Conservation (phyloP, 2,113 vertebrate genomes). For the Polyodon spathula region DNA sequence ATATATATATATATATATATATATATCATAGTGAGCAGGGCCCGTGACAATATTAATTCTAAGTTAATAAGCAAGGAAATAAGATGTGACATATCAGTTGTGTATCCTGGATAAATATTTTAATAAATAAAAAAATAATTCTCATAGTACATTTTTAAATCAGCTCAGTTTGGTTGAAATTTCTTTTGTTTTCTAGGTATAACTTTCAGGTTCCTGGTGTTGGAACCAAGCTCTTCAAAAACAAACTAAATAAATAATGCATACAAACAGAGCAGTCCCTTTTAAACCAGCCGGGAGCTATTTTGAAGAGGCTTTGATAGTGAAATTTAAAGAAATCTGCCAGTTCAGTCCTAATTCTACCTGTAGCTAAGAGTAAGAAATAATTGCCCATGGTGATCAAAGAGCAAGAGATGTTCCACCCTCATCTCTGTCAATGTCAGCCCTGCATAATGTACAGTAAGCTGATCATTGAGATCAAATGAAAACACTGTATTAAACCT, state of each 20-base stretch:
- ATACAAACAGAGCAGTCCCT: not conserved
- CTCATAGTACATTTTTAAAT: no score
- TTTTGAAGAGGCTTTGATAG: not conserved
- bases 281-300: not conserved
- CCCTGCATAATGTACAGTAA: not conserved
- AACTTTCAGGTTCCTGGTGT: not conserved
- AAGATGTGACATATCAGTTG: no score
- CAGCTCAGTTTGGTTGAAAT: no score
- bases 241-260: slow-evolving; percentile 7
- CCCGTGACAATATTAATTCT: no score
- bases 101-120: no score
- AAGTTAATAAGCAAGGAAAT: no score
- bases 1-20: no score
- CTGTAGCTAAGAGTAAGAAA: not conserved
- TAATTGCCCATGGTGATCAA: not conserved
- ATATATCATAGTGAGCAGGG: no score
- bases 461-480: not conserved
- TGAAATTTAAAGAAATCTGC: not conserved
- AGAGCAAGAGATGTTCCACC: not conserved
- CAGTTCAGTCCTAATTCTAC: not conserved
- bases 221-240: slow-evolving; percentile 6
- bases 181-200: no score
- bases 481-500: not conserved
- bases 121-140: no score
- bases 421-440: not conserved